Evolutionary conservation across 2,113 vertebrate genomes (phyloP), one percentile per base, ranked within the genome.

Genomic region (Poeciliopsis retropinna): DNA sequence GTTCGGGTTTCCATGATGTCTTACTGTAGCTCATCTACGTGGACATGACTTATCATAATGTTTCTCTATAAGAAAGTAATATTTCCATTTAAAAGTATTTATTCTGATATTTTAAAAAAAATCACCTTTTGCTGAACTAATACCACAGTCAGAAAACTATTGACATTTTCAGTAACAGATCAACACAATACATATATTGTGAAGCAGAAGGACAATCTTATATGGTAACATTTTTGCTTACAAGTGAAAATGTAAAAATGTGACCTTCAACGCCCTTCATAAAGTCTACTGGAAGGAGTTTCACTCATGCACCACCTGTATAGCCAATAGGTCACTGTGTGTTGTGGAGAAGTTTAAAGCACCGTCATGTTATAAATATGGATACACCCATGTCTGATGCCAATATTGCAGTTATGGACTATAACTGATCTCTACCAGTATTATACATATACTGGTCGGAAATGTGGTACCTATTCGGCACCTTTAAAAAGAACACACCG

Each of bases 1-100:
- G 25, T 41, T 41, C 68, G 57, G 75, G 74, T 80, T 89, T 91
- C 91, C 84, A 83, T 91, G 73, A 84, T 61, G 67, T 80, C 76
- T 39, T 41, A 17, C n/a, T 32, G 25, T 51, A 19, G 34, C 34
- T 30, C 9, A 3, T 57, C 51, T 25, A 60, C 67, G 72, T 78
- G 41, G 74, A 75, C 78, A 47, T 71, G 67, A 32, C 47, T 39
- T 9, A 32, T 22, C 5, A 5, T 25, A n/a, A 57, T n/a, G 9
- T 57, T 57, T 57, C 5, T 57, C 22, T 57, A 19, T 6, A 19
- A 47, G 14, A 0, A 44, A 44, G 10, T 37, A 41, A 41, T 41
- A 41, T 15, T 4, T 15, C 39, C 12, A 41, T 41, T 41, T 41
- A 15, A 41, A 41, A 54, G 7, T 19, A 54, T 51, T 51, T 51